Conservation (phyloP, 2,113 vertebrate genomes). For the Rhodinocichla rosea region DNA sequence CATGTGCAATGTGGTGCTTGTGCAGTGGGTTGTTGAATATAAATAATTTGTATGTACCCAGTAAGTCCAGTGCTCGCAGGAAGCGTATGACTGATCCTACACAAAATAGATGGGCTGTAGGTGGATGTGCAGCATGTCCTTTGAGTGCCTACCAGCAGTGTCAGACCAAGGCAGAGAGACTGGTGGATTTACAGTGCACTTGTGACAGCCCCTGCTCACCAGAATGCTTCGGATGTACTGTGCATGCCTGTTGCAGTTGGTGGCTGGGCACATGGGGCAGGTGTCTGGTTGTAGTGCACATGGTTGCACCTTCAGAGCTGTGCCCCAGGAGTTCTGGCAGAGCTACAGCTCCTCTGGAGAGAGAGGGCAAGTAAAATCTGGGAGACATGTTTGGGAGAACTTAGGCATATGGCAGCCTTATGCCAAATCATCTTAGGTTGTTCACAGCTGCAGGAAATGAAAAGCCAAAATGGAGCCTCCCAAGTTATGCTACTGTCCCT, state of each 20-base stretch:
- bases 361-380: background rate
- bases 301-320: background rate
- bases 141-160: background rate
- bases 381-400: background rate
- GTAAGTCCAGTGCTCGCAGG: background rate
- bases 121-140: background rate
- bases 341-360: background rate
- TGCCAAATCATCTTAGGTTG: background rate
- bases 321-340: background rate
- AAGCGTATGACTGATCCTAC: background rate
- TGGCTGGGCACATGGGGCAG: rapidly evolving
- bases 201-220: background rate
- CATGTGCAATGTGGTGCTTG: background rate
- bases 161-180: background rate
- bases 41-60: background rate
- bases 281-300: background rate
- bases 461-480: background rate
- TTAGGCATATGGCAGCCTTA: background rate
- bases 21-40: background rate
- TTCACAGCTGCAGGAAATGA: background rate
- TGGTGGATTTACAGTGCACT: background rate
- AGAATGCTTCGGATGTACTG: rapidly evolving
- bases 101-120: background rate
- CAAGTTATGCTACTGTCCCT: background rate
- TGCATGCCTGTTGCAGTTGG: background rate